phyloP scores from a whole-genome alignment of 1,140 invertebrate genomes.

The Bombus turneri region DNA sequence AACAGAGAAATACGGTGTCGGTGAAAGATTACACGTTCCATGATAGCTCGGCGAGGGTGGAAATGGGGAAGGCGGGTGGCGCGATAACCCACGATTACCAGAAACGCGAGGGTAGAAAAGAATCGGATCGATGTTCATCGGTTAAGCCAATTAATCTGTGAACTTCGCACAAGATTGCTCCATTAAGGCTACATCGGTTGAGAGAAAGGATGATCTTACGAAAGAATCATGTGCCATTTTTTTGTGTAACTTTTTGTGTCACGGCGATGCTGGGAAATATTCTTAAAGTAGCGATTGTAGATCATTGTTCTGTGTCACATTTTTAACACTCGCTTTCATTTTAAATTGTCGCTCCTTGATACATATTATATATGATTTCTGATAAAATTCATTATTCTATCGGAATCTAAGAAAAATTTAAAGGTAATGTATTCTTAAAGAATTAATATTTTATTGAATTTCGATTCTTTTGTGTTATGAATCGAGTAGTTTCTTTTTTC shows the following conservation, averaged over 20 bases:
- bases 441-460: not conserved
- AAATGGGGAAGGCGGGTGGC: conserved; percentile 33
- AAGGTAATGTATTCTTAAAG: not conserved
- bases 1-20: conserved; percentile 5
- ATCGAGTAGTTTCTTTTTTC: not conserved
- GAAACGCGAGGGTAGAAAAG: conserved; percentile 40
- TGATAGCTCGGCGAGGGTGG: conserved; percentile 28
- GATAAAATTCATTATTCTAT: too few relatives aligned
- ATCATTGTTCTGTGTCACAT: not conserved
- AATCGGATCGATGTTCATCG: conserved; percentile 55
- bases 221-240: not conserved
- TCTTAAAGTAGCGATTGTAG: not conserved
- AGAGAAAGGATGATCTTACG: conserved; percentile 15
- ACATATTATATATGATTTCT: not conserved
- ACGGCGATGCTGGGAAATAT: not conserved
- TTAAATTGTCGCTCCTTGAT: not conserved
- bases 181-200: conserved; percentile 21
- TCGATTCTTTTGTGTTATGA: not conserved
- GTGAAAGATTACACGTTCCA: conserved; percentile 46
- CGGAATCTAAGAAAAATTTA: not conserved
- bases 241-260: not conserved
- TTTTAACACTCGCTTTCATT: not conserved
- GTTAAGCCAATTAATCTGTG: conserved; percentile 53
- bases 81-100: conserved; percentile 61
- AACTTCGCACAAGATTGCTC: conserved; percentile 36